Base-by-base conservation (phyloP, 2,113 vertebrate genomes). In the Etia nguti region DNA sequence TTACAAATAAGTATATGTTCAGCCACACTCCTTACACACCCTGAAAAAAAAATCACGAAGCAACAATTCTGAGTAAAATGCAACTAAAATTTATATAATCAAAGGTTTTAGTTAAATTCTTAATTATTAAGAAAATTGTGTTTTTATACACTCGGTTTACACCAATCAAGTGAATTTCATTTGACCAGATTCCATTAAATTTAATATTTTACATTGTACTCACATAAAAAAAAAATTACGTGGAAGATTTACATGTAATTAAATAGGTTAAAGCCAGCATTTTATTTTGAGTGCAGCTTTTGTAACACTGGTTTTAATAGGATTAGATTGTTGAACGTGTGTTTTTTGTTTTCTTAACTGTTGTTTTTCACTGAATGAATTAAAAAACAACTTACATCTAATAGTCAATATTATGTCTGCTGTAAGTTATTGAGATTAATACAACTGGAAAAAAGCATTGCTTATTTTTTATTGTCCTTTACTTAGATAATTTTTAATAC, bases 231-330 rank as follows among this genome's bases (percentile, higher is more conserved):
- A 57, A n/a, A 36, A 36, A n/a, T 1, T 36, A n/a, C 60, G n/a
- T 5, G 60, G 31, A 65, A 38, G 60, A 5, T 34, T 65, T 65
- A 65, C 60, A 12, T 65, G 60, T 65, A 65, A n/a, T n/a, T n/a
- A 65, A 65, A 65, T 38, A 0, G 1, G 0, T n/a, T 36, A 65
- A 65, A 65, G 0, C 18, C 60, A 38, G 60, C 10, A 0, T n/a
- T 36, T 65, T 12, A 3, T 13, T 13, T 38, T 38, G 60, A 38
- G 10, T 38, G 60, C 60, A 65, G 60, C 60, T 73, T 70, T 73
- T 18, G 22, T 46, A 73, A 73, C 68, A 11, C 65, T 70, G 15
- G 22, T 73, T 73, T 73, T 26, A 6, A 73, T 4, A 10, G 13
- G 38, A 0, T 73, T 46, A 0, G 13, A 46, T 73, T 3, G 68